Evolutionary conservation across 35 echinoderm and acorn worm species (phyloP).

Genomic region (Ophiothrix spiculata): DNA sequence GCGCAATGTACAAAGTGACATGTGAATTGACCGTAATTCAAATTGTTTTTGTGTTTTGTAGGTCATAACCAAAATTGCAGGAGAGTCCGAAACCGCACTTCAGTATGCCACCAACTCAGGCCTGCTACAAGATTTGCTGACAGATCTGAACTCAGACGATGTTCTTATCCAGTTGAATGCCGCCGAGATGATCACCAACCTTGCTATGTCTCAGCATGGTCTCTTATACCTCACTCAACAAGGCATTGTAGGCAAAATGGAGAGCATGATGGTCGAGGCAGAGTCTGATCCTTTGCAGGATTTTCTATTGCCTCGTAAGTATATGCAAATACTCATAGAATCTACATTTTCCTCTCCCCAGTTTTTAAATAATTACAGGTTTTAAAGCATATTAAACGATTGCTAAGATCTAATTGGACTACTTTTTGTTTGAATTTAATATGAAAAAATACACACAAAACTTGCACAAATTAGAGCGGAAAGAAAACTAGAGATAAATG

Average conservation of each 20-base stretch:
- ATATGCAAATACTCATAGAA: background rate
- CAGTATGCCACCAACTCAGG: slow-evolving; percentile 40
- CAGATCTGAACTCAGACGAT: slow-evolving; percentile 73
- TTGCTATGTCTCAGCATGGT: slow-evolving; percentile 61
- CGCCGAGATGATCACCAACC: slow-evolving; percentile 73
- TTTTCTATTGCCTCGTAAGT: slow-evolving; percentile 66
- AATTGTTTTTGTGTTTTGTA: background rate
- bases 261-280: slow-evolving; percentile 51
- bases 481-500: too few relatives aligned
- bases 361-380: too few relatives aligned
- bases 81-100: slow-evolving; percentile 25
- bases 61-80: slow-evolving; percentile 34
- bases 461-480: too few relatives aligned
- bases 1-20: too few relatives aligned
- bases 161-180: slow-evolving; percentile 79
- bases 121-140: slow-evolving; percentile 52
- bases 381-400: too few relatives aligned
- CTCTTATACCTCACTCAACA: slow-evolving; percentile 62
- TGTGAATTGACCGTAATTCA: too few relatives aligned
- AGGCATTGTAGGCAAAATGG: slow-evolving; percentile 62
- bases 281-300: slow-evolving; percentile 57
- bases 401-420: too few relatives aligned
- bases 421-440: too few relatives aligned
- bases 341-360: background rate
- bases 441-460: too few relatives aligned